Evolutionary conservation across 2,888 invertebrate genomes (phyloP).

Genomic region (Lasioglossum calceatum): DNA sequence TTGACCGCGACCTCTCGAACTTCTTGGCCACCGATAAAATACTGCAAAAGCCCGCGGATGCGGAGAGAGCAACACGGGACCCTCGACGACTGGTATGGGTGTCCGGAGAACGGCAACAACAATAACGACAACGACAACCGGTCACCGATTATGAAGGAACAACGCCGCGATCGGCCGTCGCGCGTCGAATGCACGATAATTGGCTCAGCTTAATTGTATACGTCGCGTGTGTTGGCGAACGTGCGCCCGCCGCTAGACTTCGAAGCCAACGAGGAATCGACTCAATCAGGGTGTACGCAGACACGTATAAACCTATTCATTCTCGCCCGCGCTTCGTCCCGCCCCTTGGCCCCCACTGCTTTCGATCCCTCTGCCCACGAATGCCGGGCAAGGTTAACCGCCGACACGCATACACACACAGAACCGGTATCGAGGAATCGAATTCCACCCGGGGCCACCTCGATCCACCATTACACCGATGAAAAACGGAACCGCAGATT

Average conservation of each 20-base stretch:
- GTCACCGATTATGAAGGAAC: constrained; percentile 52
- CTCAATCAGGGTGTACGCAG: constrained; percentile 61
- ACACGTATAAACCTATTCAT: constrained; percentile 62
- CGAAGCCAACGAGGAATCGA: constrained; percentile 49
- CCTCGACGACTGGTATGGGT: too few relatives aligned
- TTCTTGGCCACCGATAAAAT: too few relatives aligned
- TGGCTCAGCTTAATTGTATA: constrained; percentile 71
- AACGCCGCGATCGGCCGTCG: constrained; percentile 42
- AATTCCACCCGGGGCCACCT: constrained; percentile 32
- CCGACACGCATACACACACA: constrained; percentile 8
- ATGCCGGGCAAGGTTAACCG: constrained; percentile 63
- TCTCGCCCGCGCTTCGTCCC: constrained; percentile 18
- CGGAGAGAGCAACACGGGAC: too few relatives aligned
- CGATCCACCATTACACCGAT: constrained; percentile 3
- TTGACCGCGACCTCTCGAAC: too few relatives aligned
- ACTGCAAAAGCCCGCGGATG: too few relatives aligned
- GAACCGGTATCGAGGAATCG: constrained; percentile 54
- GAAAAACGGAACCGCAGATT: constrained; percentile 13
- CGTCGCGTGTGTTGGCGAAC: constrained; percentile 54
- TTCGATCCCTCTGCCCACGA: constrained; percentile 31
- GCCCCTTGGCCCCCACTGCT: background rate
- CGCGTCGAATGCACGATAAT: constrained; percentile 63
- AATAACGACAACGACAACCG: background rate
- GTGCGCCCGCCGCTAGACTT: constrained; percentile 33
- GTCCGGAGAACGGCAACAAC: background rate